These are phyloP conservation scores for Contarinia nasturtii DNA, from an alignment of 1,140 invertebrate species.

Conservation along the genomic window DNA sequence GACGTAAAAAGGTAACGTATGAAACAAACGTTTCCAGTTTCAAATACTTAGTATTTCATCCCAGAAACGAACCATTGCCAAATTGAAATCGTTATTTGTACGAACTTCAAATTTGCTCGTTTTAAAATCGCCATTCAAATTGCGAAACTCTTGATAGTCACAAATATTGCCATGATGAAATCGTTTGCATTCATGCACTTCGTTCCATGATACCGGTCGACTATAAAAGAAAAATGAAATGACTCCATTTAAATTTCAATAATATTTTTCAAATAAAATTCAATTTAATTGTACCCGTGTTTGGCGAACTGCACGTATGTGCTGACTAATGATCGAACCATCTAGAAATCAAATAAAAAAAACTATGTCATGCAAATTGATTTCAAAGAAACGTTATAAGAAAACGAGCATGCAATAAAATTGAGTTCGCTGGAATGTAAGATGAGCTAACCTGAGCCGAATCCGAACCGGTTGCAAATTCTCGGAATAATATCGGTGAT, in stretches of 20 bases:
- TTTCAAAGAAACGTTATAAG: too few relatives aligned
- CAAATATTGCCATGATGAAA: background rate
- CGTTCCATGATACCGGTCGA: background rate
- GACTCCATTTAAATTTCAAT: too few relatives aligned
- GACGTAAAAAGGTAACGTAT: too few relatives aligned
- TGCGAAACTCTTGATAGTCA: background rate
- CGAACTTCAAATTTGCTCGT: background rate
- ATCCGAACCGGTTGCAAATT: background rate
- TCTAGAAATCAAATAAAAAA: too few relatives aligned
- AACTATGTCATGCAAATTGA: too few relatives aligned
- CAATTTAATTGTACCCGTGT: background rate
- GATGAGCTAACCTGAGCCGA: too few relatives aligned
- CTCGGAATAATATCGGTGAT: conserved; percentile 13
- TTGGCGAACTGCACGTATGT: background rate
- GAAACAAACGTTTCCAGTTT: background rate
- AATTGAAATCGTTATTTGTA: background rate
- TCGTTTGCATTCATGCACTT: background rate
- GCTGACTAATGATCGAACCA: background rate
- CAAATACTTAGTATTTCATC: background rate
- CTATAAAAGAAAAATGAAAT: too few relatives aligned
- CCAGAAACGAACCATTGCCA: background rate
- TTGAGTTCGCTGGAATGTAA: too few relatives aligned
- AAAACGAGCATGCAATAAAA: too few relatives aligned
- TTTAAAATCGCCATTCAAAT: background rate
- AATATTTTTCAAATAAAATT: too few relatives aligned